These are phyloP conservation scores for Zaprionus vittiger DNA, from an alignment of 1,140 invertebrate genomes.

Conservation along the genomic window DNA sequence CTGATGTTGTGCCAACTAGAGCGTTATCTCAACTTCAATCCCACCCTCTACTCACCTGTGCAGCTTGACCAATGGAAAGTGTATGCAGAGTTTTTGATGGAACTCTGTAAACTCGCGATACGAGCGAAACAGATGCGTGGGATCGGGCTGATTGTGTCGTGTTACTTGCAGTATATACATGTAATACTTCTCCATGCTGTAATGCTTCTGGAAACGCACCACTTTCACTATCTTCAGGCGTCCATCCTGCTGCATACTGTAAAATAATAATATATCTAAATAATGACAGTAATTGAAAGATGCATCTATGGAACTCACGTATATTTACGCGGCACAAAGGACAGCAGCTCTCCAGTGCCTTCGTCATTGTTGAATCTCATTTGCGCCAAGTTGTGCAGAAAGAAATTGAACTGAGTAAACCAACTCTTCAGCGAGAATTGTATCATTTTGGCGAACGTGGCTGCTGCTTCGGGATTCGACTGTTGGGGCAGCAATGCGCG, in stretches of 20 bases:
- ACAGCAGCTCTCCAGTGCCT: slow-evolving; percentile 92
- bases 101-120: slow-evolving; percentile 99
- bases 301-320: slow-evolving; percentile 87
- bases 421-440: slow-evolving; percentile 93
- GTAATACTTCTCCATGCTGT: slow-evolving; percentile 99
- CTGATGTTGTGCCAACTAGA: background rate
- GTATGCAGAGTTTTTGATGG: slow-evolving; percentile 95
- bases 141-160: slow-evolving; percentile 92
- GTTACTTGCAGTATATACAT: slow-evolving; percentile 96
- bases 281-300: background rate
- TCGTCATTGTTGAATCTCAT: slow-evolving; percentile 94
- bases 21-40: too few species aligned
- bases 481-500: slow-evolving; percentile 94
- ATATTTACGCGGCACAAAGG: slow-evolving; percentile 97
- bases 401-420: slow-evolving; percentile 99
- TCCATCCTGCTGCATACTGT: slow-evolving; percentile 95
- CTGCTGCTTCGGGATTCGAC: slow-evolving; percentile 97
- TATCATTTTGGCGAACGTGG: slow-evolving; percentile 96
- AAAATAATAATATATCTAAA: slow-evolving; percentile 35
- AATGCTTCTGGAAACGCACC: slow-evolving; percentile 96
- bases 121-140: slow-evolving; percentile 94
- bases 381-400: slow-evolving; percentile 98
- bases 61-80: slow-evolving; percentile 95
- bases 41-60: slow-evolving; percentile 88
- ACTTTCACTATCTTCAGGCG: slow-evolving; percentile 94